Evolutionary conservation across 1,140 invertebrate genomes (phyloP), one percentile per base, ranked within the genome.

Genomic region (Sitophilus oryzae): DNA sequence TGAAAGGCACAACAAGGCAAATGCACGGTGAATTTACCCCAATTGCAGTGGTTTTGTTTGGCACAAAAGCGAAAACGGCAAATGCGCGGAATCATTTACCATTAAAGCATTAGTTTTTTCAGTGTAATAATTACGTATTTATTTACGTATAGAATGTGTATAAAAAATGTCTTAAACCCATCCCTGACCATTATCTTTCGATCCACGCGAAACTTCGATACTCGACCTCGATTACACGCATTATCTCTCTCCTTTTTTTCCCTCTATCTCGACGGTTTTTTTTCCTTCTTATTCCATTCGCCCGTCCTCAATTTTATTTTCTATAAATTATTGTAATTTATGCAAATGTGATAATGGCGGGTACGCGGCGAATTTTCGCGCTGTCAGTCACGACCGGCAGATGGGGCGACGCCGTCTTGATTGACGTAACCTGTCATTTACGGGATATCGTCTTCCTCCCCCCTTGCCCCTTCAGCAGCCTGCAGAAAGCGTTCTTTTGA

Each of bases 291-390:
- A 30, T 30, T 30, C 11, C 5, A 6, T 30, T 11, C 25, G 25
- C 25, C 25, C 5, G 25, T 30, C 11, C 25, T 30, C n/a, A n/a
- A n/a, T n/a, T n/a, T n/a, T n/a, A n/a, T n/a, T n/a, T 30, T 11
- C 25, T 5, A 40, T 14, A 15, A 15, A 40, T 40, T 40, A 40
- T 40, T 40, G 18, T 40, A 40, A 40, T 40, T 40, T 40, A 40
- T 40, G 37, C 18, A 40, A 40, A 40, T 40, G 18, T 14, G 37
- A 40, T 40, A 40, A 40, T 40, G 18, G 37, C 37, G 30, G 8
- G n/a, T n/a, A 40, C 18, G 14, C 14, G 5, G 37, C 37, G 37
- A 40, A 40, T 40, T 40, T 40, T 18, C 37, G 18, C 37, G 18
- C 18, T 40, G 37, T 40, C 37, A 5, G 30, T 35, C 30, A 35